These are phyloP conservation scores for Octodon degus DNA, from an alignment of 2,113 vertebrate genomes.

Conservation along the genomic window DNA sequence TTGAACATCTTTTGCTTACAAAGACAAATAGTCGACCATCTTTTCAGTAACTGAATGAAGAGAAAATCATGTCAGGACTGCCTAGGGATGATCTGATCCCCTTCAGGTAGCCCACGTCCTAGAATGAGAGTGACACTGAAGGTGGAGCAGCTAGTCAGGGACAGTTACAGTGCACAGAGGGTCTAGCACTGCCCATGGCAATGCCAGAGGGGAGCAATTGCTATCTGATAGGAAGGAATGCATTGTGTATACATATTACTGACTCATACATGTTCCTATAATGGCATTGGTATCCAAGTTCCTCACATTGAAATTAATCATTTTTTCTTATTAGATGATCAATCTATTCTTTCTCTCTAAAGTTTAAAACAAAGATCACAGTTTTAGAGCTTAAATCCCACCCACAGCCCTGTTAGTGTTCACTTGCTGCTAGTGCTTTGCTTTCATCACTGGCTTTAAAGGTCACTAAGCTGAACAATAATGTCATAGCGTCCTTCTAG, in stretches of 20 bases:
- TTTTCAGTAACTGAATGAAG: slow-evolving; percentile 45
- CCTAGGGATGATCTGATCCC: not conserved
- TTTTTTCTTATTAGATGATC: not conserved
- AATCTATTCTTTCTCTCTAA: not conserved
- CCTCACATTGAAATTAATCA: not conserved
- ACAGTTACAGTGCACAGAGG: not conserved
- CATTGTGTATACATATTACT: not conserved
- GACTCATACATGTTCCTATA: not conserved
- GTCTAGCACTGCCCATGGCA: not conserved
- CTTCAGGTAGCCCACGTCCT: not conserved
- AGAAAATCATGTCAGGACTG: not conserved
- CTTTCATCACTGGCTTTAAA: not conserved
- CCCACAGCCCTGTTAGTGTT: not conserved
- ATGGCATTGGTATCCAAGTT: not conserved
- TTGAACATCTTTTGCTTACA: not conserved
- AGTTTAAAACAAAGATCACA: not conserved
- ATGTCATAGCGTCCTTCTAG: not conserved
- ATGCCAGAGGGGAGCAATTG: fast-evolving
- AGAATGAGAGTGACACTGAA: not conserved
- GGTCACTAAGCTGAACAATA: not conserved
- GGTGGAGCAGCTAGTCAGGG: fast-evolving
- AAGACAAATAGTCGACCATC: no score
- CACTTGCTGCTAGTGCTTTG: no score
- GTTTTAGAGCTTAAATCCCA: not conserved
- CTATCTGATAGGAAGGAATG: not conserved